Evolutionary conservation across 2,797 vertebrate genomes (phyloP), one percentile per base, ranked within the genome.

Genomic region (Leptatherina wallacei): DNA sequence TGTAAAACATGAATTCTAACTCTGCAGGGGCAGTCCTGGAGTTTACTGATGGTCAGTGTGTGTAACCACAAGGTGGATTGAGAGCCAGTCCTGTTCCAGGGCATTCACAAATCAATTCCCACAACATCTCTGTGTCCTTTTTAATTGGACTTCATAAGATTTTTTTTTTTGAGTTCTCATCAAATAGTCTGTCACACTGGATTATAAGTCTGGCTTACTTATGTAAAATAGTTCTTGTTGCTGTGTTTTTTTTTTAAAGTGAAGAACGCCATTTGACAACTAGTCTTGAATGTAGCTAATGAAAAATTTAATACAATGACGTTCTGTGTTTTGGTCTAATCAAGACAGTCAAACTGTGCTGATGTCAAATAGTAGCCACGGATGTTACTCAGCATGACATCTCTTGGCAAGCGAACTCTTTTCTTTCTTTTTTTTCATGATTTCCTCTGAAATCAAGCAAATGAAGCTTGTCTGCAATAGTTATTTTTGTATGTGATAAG

Each of bases 1-100:
- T 85, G 70, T 81, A 79, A 85, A 85, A 75, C 64, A 74, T 72
- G 68, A 80, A 75, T 80, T 77, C 75, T 82, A 77, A 49, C 65
- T 75, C 29, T 78, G 54, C 40, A 40, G 63, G 44, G 56, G 72
- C 0, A 2, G 33, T 20, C 24, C 22, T 54, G 69, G 24, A 51
- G 20, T 70, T 71, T 70, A 61, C 16, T 60, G 29, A 63, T 62
- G 69, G 54, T 61, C 5, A 9, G 16, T 70, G 42, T 67, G 16
- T 49, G 47, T 22, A 18, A 58, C 54, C 44, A 30, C 3, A 38
- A 61, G 69, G 63, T 65, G 2, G 44, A 65, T 22, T 32, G 14
- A 56, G 29, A 38, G 52, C 40, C 11, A 3, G 7, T 47, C 22
- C 27, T 14, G 59, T 75, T 61, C 63, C 71, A 71, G 35, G 51